These are phyloP conservation scores for Pectinophora gossypiella DNA, from an alignment of 1,140 invertebrate species.

Conservation along the genomic window DNA sequence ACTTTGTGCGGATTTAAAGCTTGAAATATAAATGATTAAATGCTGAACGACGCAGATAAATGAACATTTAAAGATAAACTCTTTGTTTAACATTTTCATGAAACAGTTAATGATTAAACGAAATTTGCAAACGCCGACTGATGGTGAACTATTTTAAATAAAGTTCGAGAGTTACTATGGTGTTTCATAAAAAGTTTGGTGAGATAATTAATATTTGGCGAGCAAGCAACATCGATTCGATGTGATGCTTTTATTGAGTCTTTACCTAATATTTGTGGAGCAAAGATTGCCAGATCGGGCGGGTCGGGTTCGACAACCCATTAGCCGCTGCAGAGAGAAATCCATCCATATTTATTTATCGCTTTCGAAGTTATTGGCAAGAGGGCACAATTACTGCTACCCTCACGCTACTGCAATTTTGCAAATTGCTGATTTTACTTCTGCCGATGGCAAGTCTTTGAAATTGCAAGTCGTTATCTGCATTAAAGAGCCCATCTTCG, in stretches of 20 bases:
- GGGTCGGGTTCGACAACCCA: not conserved
- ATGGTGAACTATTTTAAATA: too few relatives aligned
- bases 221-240: too few relatives aligned
- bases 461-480: conserved; percentile 62
- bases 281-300: not conserved
- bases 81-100: too few relatives aligned
- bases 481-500: conserved; percentile 47
- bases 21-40: not conserved
- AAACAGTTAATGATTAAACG: too few relatives aligned
- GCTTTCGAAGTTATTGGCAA: conserved; percentile 44
- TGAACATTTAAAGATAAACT: not conserved
- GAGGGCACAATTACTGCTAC: conserved; percentile 60
- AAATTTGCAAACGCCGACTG: too few relatives aligned
- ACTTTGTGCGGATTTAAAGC: not conserved
- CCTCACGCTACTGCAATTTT: conserved; percentile 62
- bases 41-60: not conserved
- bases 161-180: too few relatives aligned
- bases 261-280: not conserved
- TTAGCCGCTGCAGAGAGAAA: conserved; percentile 2
- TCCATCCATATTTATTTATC: conserved; percentile 58
- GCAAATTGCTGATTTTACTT: conserved; percentile 69
- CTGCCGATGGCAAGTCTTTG: conserved; percentile 51
- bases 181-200: too few relatives aligned
- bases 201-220: too few relatives aligned
- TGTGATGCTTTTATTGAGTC: too few relatives aligned